Evolutionary conservation across 2,113 vertebrate genomes (phyloP), one percentile per base, ranked within the genome.

Genomic region (Spea bombifrons): DNA sequence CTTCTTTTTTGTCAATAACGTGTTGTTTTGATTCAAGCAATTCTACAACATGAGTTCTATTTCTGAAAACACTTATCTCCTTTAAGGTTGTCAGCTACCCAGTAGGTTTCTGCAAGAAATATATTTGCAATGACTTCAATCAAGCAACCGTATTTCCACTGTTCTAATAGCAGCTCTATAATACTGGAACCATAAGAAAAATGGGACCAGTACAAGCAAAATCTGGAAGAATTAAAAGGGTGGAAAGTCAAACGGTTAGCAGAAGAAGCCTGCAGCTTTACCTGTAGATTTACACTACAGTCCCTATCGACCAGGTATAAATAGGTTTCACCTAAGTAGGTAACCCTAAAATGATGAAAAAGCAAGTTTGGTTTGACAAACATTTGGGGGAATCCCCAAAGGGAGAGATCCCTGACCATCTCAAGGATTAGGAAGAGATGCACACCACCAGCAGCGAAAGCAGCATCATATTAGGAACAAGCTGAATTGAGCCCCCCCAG

Each of bases 21-120:
- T 66, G 52, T 8, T 13, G 43, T 66, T 75, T 76, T 73, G 76
- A 79, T 61, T 13, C 61, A 48, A 9, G 53, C 48, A 59, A 72
- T 5, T 4, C 73, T 75, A 63, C 13, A 75, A 77, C 57, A 13
- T 52, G 46, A 4, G 7, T 47, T 16, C 1, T 5, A 5, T 65
- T 82, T 43, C 52, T 80, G 75, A 70, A 9, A 46, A 49, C 50
- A 70, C 16, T 45, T 63, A 10, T 83, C 66, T 67, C 15, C 57
- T 53, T 7, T 50, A 5, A 12, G 30, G 30, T 30, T 43, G n/a
- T 17, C 8, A 65, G 47, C 3, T 15, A n/a, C 73, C 43, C 72
- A 15, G 0, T 0, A 57, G 66, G 49, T 68, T 68, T n/a, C 6
- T 52, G 10, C 52, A 45, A 2, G 12, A 7, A 61, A 75, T 66